Conservation (phyloP, 2,888 invertebrate genomes). For the Lingula anatina region DNA sequence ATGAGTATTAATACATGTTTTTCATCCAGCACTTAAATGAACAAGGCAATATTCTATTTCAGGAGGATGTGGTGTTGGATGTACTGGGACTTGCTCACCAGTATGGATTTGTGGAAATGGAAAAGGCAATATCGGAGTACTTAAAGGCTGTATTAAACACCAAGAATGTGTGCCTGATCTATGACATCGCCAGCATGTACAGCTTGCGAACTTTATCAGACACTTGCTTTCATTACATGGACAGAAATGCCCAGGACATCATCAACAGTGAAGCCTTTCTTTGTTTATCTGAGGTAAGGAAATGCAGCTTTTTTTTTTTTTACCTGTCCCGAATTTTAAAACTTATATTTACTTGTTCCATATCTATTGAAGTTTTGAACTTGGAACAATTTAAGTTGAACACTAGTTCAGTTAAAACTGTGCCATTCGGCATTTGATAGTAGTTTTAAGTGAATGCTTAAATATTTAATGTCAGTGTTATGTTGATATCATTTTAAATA, state of each 20-base stretch:
- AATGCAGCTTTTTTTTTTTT: background rate
- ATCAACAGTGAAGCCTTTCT: constrained; percentile 79
- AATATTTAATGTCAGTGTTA: too few species aligned
- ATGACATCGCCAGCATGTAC: constrained; percentile 81
- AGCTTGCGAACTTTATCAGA: constrained; percentile 60
- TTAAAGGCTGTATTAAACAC: constrained; percentile 80
- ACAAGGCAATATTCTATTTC: too few species aligned
- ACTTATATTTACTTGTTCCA: too few species aligned
- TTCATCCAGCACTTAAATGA: too few species aligned
- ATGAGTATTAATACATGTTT: too few species aligned
- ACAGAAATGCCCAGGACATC: constrained; percentile 80
- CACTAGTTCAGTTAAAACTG: too few species aligned
- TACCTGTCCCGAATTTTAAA: too few species aligned
- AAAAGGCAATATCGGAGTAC: constrained; percentile 88
- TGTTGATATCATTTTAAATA: too few species aligned
- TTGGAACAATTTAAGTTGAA: too few species aligned
- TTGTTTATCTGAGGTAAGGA: constrained; percentile 72
- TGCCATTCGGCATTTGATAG: too few species aligned
- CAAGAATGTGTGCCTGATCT: constrained; percentile 88
- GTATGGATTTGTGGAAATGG: constrained; percentile 89
- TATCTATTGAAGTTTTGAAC: too few species aligned
- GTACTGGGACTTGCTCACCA: constrained; percentile 85
- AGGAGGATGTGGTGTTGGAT: constrained; percentile 56
- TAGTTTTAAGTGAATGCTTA: too few species aligned
- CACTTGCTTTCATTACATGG: constrained; percentile 86